Conservation (phyloP, 2,888 invertebrate genomes). For the Scaptomyza reducta region DNA sequence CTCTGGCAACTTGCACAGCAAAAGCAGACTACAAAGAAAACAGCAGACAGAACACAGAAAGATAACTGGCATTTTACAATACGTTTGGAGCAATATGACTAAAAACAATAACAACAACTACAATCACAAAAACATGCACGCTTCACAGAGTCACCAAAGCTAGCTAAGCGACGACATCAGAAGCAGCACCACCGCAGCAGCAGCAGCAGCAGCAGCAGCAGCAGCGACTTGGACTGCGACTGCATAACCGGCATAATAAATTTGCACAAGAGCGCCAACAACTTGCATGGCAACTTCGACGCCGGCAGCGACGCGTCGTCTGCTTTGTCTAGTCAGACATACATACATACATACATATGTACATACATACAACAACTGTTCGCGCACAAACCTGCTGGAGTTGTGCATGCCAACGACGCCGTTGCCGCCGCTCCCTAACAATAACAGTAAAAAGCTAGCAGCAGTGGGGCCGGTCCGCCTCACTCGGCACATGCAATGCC, state of each 20-base stretch:
- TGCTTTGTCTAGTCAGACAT: constrained; percentile 41
- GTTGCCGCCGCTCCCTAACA: constrained; percentile 26
- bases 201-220: constrained; percentile 9
- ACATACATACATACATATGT: constrained; percentile 1
- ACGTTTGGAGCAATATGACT: constrained; percentile 49
- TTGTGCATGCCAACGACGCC: constrained; percentile 22
- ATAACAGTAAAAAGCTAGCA: constrained; percentile 47
- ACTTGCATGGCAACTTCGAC: constrained; percentile 40
- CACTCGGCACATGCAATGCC: constrained; percentile 58
- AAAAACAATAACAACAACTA: constrained; percentile 36
- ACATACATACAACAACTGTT: background rate
- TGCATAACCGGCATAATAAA: constrained; percentile 42
- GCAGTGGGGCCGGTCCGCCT: constrained; percentile 15
- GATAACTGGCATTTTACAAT: constrained; percentile 49
- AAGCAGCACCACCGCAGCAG: no score
- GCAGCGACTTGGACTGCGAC: constrained; percentile 13
- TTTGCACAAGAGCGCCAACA: constrained; percentile 35
- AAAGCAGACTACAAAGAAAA: constrained; percentile 23
- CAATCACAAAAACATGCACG: constrained; percentile 32
- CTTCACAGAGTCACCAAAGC: constrained; percentile 44
- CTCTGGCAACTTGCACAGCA: constrained; percentile 24
- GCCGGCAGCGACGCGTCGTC: constrained; percentile 33
- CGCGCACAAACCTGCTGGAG: constrained; percentile 29
- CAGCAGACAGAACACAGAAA: constrained; percentile 43
- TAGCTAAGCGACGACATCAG: constrained; percentile 14